Evolutionary conservation across 1,140 invertebrate genomes (phyloP), one percentile per base, ranked within the genome.

Genomic region (Pseudachorutes palmiensis): DNA sequence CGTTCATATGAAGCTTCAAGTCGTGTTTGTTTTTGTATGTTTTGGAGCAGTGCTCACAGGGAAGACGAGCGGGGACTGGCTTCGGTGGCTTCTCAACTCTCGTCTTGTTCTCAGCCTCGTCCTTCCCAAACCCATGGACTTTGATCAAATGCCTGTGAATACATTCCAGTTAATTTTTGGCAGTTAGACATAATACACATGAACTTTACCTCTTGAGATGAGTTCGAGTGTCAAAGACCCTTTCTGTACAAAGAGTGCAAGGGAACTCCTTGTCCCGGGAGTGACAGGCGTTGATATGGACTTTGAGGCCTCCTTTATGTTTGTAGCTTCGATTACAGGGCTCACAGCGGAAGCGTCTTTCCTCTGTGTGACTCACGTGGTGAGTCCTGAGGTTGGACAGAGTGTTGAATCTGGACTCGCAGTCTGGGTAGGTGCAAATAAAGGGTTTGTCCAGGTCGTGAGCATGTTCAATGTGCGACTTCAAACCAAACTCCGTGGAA

Each of bases 291-390:
- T 55, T 55, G 24, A 55, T 55, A 26, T 55, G 51, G 24, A 55
- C 51, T 55, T 55, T 55, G 3, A 55, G 51, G 12, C 51, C 51
- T 14, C 51, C 51, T 24, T 55, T 55, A 24, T 55, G 51, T 24
- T 55, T 55, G 51, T 55, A 55, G 24, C 51, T 55, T 22, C 51
- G 51, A 55, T 55, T 55, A 26, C 51, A 55, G 12, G 51, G 51
- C 24, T 55, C 51, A 55, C 51, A 55, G 51, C 51, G 51, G 24
- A 14, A 55, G 12, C 24, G 12, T 22, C 51, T 14, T 22, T 55
- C 51, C 24, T 55, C 14, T 5, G 51, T 55, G 24, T 55, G 51
- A 22, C 51, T 55, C 5, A 55, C 24, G 9, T 55, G 51, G 24
- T 55, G 51, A 5, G 51, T 55, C 12, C 51, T 12, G 5, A 55